Evolutionary conservation across 2,797 vertebrate genomes (phyloP).

Genomic region (Anguilla anguilla): DNA sequence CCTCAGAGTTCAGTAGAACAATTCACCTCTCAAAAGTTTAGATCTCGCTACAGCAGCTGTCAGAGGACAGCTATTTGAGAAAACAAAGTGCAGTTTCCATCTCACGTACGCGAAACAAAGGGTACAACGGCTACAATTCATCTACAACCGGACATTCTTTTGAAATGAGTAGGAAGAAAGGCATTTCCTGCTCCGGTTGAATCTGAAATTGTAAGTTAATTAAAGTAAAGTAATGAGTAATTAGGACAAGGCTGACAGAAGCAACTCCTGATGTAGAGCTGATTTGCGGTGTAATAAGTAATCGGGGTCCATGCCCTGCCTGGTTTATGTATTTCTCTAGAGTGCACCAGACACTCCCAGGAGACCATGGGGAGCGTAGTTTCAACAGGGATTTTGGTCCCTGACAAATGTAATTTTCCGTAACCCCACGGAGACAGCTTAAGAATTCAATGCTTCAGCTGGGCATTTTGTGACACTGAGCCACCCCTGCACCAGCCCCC

Average conservation of each 20-base stretch:
- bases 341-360: background rate
- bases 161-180: background rate
- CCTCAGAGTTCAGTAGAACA: background rate
- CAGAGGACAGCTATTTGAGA: slow-evolving; percentile 4
- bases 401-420: background rate
- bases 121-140: background rate
- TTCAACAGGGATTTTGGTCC: background rate
- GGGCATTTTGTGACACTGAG: background rate
- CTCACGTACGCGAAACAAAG: background rate
- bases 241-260: background rate
- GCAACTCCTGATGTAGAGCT: background rate
- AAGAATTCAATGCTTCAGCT: background rate
- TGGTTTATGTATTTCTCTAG: background rate
- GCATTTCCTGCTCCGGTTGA: background rate
- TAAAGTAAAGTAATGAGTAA: background rate
- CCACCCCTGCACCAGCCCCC: too few species aligned
- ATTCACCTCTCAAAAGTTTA: slow-evolving; percentile 10
- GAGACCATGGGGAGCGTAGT: background rate
- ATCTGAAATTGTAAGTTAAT: background rate
- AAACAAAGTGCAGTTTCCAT: background rate
- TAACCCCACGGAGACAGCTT: background rate
- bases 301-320: background rate
- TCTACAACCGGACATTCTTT: background rate
- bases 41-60: background rate
- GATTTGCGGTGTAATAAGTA: background rate